Base-by-base conservation (phyloP, 92 coral and sea anemone genomes). In the Porites divaricata region DNA sequence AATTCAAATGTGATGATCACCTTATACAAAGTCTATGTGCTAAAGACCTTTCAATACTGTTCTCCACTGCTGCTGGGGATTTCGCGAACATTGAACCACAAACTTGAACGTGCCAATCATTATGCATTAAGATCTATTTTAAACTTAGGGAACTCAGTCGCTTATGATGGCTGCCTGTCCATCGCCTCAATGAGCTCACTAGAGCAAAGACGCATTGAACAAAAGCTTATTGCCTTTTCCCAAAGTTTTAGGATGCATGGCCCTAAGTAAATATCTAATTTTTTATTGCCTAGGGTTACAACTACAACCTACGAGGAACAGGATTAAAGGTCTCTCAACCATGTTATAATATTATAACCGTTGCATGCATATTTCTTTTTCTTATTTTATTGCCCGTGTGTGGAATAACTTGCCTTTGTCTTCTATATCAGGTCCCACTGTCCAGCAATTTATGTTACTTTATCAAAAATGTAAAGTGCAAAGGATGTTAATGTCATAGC, bases 201-300 rank as follows among this genome's bases (percentile, higher is more conserved):
- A 6, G 72, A 67, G 72, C 41, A 67, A 26, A 67, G 72, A 67
- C 50, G 50, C 9, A 24, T 67, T n/a, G 45, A 6, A 22, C 72
- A 59, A 59, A 8, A 12, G 63, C 63, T 59, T n/a, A 59, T 59
- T 10, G 2, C 15, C 8, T 9, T 59, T 59, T 59, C 15, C 15
- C 8, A 3, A 9, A 10, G 63, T 17, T 59, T 59, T 17, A 59
- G n/a, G 63, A 3, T 67, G 72, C 2, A 23, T 24, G 72, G 72
- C 49, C 72, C 72, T 6, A 67, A 24, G 6, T 67, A 67, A 6
- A 67, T 67, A 24, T 64, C 69, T n/a, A n/a, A n/a, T 52, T 73
- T 51, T 87, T 87, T 80, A 78, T 58, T n/a, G 71, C 85, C 73
- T 69, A 63, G 85, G 21, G 76, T 61, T 58, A 86, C 21, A 22